Percentiles rank a stretch among this genome's conserved stretches.
Conservation (phyloP, 2,888 invertebrate genomes). For the Autographa gamma region DNA sequence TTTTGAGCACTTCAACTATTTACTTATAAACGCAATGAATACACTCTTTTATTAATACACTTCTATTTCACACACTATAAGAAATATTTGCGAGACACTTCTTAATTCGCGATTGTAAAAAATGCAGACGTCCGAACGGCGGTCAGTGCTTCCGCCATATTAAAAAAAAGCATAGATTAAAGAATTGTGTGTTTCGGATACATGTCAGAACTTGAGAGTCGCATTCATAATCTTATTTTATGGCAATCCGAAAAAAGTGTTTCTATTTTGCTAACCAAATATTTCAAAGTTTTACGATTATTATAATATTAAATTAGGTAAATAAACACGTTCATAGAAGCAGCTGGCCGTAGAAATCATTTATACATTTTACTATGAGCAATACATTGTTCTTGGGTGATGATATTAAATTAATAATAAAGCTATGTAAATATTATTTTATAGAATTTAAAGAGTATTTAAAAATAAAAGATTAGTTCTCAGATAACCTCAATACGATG, state of each 20-base stretch:
- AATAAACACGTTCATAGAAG: too few species aligned
- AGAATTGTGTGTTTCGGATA: slow-evolving; percentile 72
- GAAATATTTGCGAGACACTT: slow-evolving; percentile 68
- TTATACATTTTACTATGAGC: too few species aligned
- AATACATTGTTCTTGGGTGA: too few species aligned
- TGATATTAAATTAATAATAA: too few species aligned
- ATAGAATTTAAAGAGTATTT: background rate
- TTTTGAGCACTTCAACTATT: slow-evolving; percentile 51
- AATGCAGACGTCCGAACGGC: slow-evolving; percentile 83
- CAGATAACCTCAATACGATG: background rate
- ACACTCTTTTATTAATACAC: slow-evolving; percentile 65
- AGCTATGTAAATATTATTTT: background rate
- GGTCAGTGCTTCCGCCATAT: slow-evolving; percentile 88
- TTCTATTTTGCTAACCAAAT: too few species aligned
- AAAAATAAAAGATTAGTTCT: background rate
- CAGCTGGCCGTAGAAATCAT: too few species aligned
- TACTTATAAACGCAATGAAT: slow-evolving; percentile 48
- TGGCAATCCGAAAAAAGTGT: background rate
- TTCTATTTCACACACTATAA: slow-evolving; percentile 70
- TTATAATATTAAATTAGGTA: too few species aligned
- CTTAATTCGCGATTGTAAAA: slow-evolving; percentile 75
- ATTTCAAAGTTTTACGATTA: too few species aligned
- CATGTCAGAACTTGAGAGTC: slow-evolving; percentile 6
- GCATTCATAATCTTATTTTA: background rate
- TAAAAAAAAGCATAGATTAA: slow-evolving; percentile 84